A percentile compares a stretch with the other conserved stretches of the same genome.
phyloP scores from a whole-genome alignment of 2,113 vertebrate species.

The human (Homo sapiens) region DNA sequence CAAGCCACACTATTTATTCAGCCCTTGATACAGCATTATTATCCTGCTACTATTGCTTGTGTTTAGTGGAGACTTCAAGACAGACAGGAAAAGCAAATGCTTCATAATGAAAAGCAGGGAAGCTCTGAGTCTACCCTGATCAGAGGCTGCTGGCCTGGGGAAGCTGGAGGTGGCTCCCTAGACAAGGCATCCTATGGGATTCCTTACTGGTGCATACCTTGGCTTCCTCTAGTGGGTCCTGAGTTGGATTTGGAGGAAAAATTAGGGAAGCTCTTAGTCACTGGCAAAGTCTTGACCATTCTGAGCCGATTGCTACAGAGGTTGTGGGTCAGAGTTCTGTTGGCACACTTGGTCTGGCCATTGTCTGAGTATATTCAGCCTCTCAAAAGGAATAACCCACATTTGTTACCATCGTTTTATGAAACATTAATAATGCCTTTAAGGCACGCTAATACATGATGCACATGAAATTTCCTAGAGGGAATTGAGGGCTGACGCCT shows the following conservation, averaged over 20 bases:
- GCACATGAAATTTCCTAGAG: neutral
- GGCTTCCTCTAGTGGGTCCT: neutral
- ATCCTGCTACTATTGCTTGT: too few species aligned
- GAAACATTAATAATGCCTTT: neutral
- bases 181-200: neutral
- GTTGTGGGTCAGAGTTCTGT: neutral
- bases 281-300: neutral
- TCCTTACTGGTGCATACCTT: too few species aligned
- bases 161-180: too few species aligned
- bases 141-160: neutral
- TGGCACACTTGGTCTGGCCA: neutral
- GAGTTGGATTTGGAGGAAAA: neutral
- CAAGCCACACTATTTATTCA: too few species aligned
- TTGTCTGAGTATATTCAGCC: too few species aligned
- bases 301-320: neutral
- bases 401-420: neutral
- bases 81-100: neutral
- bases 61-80: neutral
- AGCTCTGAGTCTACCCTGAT: neutral
- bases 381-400: neutral
- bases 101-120: neutral
- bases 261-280: neutral
- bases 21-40: too few species aligned
- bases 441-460: fast-evolving
- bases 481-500: neutral